phyloP scores from a whole-genome alignment of 2,888 invertebrate species.

The Drosophila limbata region DNA sequence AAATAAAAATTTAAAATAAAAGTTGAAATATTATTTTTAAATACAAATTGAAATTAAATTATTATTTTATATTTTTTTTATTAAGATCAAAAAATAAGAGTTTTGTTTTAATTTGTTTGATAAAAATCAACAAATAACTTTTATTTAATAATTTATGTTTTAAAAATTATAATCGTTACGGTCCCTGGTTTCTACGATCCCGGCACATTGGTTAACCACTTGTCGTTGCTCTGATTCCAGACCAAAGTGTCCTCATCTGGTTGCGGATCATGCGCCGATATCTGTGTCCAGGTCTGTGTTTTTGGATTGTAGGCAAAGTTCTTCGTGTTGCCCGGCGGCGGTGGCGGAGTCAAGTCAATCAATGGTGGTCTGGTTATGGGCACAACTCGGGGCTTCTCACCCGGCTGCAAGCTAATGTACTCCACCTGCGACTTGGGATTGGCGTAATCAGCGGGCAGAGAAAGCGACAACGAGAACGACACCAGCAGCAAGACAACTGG shows the following conservation, averaged over 20 bases:
- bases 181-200: constrained; percentile 20
- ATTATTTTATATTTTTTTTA: too few species aligned
- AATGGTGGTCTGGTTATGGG: constrained; percentile 67
- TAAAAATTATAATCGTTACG: too few species aligned
- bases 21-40: too few species aligned
- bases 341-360: constrained; percentile 67
- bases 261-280: constrained; percentile 70
- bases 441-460: constrained; percentile 48
- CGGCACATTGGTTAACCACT: constrained; percentile 79
- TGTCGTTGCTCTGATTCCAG: constrained; percentile 84
- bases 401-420: constrained; percentile 58
- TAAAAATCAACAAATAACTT: too few species aligned
- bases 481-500: constrained; percentile 38
- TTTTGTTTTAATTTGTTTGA: too few species aligned
- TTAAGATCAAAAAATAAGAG: too few species aligned
- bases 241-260: constrained; percentile 73
- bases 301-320: constrained; percentile 78
- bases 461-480: constrained; percentile 21
- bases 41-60: too few species aligned
- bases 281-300: constrained; percentile 72
- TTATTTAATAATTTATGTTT: too few species aligned
- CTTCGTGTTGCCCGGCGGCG: constrained; percentile 72
- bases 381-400: constrained; percentile 58
- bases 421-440: constrained; percentile 83
- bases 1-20: too few species aligned